Conservation (phyloP, 2,888 invertebrate genomes). For the Synanthedon andrenaeformis region DNA sequence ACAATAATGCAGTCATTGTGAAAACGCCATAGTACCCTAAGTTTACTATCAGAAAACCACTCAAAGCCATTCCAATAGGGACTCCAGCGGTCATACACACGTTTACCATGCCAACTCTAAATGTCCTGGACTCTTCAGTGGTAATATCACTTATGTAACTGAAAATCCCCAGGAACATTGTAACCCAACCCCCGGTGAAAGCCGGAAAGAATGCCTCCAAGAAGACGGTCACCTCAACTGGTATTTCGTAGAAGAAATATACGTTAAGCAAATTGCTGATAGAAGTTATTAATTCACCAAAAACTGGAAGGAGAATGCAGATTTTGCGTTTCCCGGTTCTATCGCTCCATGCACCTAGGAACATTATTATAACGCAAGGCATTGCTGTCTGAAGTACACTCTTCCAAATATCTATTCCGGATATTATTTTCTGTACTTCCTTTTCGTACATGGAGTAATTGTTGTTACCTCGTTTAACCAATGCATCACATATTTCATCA, state of each 20-base stretch:
- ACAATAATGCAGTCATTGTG: conserved; percentile 39
- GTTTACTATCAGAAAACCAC: conserved; percentile 55
- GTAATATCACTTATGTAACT: conserved; percentile 74
- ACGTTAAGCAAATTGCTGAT: conserved; percentile 66
- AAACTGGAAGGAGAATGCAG: conserved; percentile 67
- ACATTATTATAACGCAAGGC: conserved; percentile 69
- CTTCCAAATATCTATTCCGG: conserved; percentile 70
- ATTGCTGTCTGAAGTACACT: conserved; percentile 65
- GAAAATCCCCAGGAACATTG: conserved; percentile 71
- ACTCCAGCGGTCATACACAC: conserved; percentile 71
- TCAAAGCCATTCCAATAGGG: conserved; percentile 66
- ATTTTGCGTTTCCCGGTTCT: conserved; percentile 68
- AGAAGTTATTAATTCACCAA: conserved; percentile 64
- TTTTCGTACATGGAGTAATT: conserved; percentile 75
- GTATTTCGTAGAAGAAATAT: conserved; percentile 69
- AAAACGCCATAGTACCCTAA: conserved; percentile 63
- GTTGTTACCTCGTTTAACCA: conserved; percentile 38
- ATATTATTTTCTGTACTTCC: conserved; percentile 71
- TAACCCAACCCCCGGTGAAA: conserved; percentile 67
- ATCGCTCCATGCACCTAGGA: conserved; percentile 74
- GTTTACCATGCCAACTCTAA: conserved; percentile 73
- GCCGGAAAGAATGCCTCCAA: conserved; percentile 66
- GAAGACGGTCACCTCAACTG: conserved; percentile 64
- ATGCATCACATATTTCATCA: conserved; percentile 46
- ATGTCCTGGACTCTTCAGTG: conserved; percentile 68